Base-by-base conservation (phyloP, 37 sponge, comb jelly and placozoan genomes). In the Geodia barretti region DNA sequence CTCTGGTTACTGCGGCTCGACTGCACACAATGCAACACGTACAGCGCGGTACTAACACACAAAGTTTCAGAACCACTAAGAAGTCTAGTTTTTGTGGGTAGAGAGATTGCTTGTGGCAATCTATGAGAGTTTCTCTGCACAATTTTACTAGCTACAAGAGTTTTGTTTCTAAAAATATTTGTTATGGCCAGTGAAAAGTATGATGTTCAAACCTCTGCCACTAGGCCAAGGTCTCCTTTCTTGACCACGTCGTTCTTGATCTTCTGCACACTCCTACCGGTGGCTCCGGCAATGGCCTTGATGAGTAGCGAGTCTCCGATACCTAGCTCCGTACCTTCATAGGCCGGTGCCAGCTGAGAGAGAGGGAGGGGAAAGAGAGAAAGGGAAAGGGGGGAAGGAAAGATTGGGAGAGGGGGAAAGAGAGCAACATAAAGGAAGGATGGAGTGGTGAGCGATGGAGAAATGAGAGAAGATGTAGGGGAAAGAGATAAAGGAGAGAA, bases 171-270 rank as follows among this genome's bases (percentile, higher is more conserved):
- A n/a, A n/a, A n/a, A n/a, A n/a, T n/a, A n/a, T n/a, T n/a, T n/a
- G n/a, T n/a, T n/a, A n/a, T n/a, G n/a, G n/a, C n/a, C n/a, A n/a
- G n/a, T n/a, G n/a, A n/a, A 2, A 9, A n/a, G n/a, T n/a, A n/a
- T n/a, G n/a, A n/a, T n/a, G n/a, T 17, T 20, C 78, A 25, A n/a
- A 93, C 93, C 89, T 96, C 95, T 28, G 99, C 99, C 24, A 98
- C 93, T 28, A 92, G 39, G 5, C 99, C 99, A 1, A 98, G 86
- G 87, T 98, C 99, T 39, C 95, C 99, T 65, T 86, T 90, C 79
- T 88, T 73, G 29, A 72, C 78, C 21, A 58, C 74, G n/a, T 97
- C 90, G 20, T 86, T 75, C 60, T 97, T 97, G 79, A 97, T 88
- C 47, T 92, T 84, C 67, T 86, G 76, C 59, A 79, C 62, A 64